Conservation (phyloP, 2,888 invertebrate genomes). For the Opisthograptis luteolata region DNA sequence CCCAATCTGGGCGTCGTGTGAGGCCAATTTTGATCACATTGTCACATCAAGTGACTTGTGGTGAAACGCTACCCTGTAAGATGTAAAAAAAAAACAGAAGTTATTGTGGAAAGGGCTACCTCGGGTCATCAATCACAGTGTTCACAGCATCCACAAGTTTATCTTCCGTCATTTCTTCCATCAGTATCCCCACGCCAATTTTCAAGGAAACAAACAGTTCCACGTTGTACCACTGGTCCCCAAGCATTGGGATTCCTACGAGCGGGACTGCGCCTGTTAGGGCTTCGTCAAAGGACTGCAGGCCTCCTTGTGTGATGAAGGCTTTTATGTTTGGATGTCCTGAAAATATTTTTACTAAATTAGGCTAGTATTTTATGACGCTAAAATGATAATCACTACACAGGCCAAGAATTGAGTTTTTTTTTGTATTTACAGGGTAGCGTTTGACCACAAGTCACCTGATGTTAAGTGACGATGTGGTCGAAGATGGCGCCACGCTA, state of each 20-base stretch:
- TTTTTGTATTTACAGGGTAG: too few relatives aligned
- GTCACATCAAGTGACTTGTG: too few relatives aligned
- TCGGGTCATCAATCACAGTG: conserved; percentile 41
- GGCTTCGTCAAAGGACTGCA: conserved; percentile 69
- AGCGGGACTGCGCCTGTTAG: conserved; percentile 61
- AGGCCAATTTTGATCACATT: too few relatives aligned
- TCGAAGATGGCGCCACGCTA: too few relatives aligned
- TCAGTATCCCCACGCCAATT: conserved; percentile 44
- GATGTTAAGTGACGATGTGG: too few relatives aligned
- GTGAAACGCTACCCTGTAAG: neutral
- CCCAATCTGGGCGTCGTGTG: too few relatives aligned
- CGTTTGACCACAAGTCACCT: too few relatives aligned
- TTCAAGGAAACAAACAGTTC: conserved; percentile 43
- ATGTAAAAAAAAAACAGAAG: neutral
- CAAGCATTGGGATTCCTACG: conserved; percentile 61
- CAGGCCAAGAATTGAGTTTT: too few relatives aligned
- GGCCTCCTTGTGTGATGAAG: conserved; percentile 71
- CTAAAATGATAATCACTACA: too few relatives aligned
- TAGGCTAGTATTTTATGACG: neutral
- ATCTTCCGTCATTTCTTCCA: conserved; percentile 43
- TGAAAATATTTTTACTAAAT: conserved; percentile 21
- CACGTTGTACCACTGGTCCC: conserved; percentile 63
- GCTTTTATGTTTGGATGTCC: conserved; percentile 70
- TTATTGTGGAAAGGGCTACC: too few relatives aligned
- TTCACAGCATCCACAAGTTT: conserved; percentile 41